These are phyloP conservation scores for Drosophila willistoni DNA, from an alignment of 1,140 invertebrate species.

Conservation along the genomic window DNA sequence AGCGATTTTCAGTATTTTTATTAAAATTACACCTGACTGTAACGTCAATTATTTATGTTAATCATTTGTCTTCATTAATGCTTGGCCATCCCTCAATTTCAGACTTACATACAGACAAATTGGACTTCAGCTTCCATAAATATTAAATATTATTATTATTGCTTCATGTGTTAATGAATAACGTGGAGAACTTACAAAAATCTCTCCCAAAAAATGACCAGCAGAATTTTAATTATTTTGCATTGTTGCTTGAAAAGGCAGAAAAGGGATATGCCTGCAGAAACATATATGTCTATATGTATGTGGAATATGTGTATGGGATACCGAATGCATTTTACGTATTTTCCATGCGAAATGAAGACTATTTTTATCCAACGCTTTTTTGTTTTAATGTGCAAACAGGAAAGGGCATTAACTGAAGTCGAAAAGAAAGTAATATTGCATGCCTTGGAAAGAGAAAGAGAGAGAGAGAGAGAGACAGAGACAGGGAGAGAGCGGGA, in stretches of 20 bases:
- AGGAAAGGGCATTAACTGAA: constrained; percentile 54
- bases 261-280: not conserved
- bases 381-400: constrained; percentile 48
- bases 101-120: constrained; percentile 4
- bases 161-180: constrained; percentile 35
- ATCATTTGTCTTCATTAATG: not conserved
- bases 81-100: not conserved
- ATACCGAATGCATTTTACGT: constrained; percentile 18
- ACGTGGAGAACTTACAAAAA: constrained; percentile 10
- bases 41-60: not conserved
- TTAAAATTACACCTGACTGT: not conserved
- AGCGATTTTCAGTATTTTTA: not conserved
- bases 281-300: not conserved
- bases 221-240: constrained; percentile 59
- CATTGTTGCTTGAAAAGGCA: constrained; percentile 35
- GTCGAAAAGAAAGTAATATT: constrained; percentile 18
- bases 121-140: constrained; percentile 10
- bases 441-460: not conserved
- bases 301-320: not conserved
- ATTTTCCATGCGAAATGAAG: constrained; percentile 34
- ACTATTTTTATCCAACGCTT: constrained; percentile 29
- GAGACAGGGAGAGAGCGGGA: not conserved
- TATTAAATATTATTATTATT: constrained; percentile 22
- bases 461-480: not conserved
- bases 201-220: constrained; percentile 25